These are phyloP conservation scores for Acleris holmiana DNA, from an alignment of 2,888 invertebrate genomes.

Conservation along the genomic window DNA sequence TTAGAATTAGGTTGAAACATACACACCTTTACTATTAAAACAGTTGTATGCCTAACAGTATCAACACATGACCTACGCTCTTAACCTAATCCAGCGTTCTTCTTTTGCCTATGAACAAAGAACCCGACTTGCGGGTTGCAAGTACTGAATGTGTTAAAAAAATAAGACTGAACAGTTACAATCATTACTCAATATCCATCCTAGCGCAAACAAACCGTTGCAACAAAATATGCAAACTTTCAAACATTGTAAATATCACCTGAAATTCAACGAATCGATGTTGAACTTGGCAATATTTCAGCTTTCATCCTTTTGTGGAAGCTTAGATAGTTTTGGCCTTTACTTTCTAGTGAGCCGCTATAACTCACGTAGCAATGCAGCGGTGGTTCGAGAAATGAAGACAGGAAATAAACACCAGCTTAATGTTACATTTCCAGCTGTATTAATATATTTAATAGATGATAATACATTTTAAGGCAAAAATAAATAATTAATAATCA, in stretches of 20 bases:
- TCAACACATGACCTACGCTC: too few species aligned
- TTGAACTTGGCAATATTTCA: slow-evolving; percentile 50
- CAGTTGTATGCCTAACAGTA: too few species aligned
- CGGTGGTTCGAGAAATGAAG: slow-evolving; percentile 70
- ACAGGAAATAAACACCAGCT: slow-evolving; percentile 64
- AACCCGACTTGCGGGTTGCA: too few species aligned
- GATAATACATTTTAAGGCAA: neutral
- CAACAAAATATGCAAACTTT: slow-evolving; percentile 43
- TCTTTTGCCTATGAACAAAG: too few species aligned
- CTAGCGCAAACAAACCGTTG: slow-evolving; percentile 12
- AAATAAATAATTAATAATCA: too few species aligned
- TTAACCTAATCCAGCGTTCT: too few species aligned
- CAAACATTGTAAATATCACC: slow-evolving; percentile 52
- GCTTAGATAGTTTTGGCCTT: slow-evolving; percentile 62
- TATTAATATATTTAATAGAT: slow-evolving; percentile 21
- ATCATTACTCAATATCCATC: neutral
- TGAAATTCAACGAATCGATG: slow-evolving; percentile 58
- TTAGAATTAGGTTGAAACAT: too few species aligned
- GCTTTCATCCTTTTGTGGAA: slow-evolving; percentile 56
- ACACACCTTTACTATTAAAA: too few species aligned
- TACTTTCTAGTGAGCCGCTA: slow-evolving; percentile 63
- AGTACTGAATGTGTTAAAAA: too few species aligned
- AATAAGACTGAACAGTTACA: too few species aligned
- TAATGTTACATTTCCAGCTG: slow-evolving; percentile 46
- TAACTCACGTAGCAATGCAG: slow-evolving; percentile 76